These are phyloP conservation scores for Anthoscopus minutus DNA, from an alignment of 2,113 vertebrate genomes.

Conservation along the genomic window DNA sequence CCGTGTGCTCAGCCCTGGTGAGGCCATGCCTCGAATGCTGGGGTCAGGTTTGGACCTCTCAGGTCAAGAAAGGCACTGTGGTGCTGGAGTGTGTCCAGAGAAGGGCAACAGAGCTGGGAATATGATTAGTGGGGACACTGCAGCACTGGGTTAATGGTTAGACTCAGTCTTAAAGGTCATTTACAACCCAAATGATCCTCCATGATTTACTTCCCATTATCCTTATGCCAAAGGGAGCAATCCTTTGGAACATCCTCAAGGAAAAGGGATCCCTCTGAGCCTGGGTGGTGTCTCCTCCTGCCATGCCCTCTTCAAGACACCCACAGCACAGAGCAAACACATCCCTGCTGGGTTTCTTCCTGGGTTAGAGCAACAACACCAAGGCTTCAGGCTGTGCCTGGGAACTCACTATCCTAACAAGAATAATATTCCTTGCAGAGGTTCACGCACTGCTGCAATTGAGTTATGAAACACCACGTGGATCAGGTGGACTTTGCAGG, in stretches of 20 bases:
- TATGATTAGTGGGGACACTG: not conserved
- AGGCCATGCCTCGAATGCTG: not conserved
- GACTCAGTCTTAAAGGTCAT: not conserved
- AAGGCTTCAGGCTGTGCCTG: not conserved
- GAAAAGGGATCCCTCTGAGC: not conserved
- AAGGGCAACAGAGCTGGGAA: not conserved
- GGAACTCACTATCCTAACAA: not conserved
- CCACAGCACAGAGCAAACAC: not conserved
- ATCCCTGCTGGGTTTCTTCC: not conserved
- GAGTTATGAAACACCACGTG: not conserved
- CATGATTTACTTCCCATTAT: not conserved
- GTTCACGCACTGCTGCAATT: not conserved
- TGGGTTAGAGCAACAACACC: not conserved
- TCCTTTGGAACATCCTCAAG: not conserved
- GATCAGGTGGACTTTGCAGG: not conserved
- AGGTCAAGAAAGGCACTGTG: fast-evolving
- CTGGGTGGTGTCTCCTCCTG: not conserved
- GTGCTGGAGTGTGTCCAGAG: not conserved
- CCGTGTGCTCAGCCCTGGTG: not conserved
- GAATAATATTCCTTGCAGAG: not conserved
- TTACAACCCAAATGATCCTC: not conserved
- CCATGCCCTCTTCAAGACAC: not conserved
- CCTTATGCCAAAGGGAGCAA: not conserved
- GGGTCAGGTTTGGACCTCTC: not conserved
- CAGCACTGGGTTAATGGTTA: too few species aligned